Conservation (phyloP, 2,888 invertebrate genomes). For the Sepioteuthis lessoniana region DNA sequence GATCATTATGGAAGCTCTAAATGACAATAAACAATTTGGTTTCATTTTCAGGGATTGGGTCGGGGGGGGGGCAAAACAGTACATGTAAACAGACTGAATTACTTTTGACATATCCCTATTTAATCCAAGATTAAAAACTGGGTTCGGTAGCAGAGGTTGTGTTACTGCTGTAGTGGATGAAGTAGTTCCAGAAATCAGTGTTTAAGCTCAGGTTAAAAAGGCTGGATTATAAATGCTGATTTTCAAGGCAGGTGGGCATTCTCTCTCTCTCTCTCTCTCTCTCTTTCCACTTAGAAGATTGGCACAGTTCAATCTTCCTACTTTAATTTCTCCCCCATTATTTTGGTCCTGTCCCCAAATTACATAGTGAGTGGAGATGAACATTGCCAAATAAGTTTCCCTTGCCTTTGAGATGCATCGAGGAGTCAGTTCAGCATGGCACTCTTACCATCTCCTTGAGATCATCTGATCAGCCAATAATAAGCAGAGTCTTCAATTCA, state of each 20-base stretch:
- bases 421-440: too few relatives aligned
- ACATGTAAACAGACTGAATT: neutral
- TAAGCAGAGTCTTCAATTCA: too few relatives aligned
- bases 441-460: too few relatives aligned
- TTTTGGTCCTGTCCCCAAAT: too few relatives aligned
- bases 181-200: neutral
- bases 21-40: conserved; percentile 12
- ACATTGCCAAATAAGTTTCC: too few relatives aligned
- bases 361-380: too few relatives aligned
- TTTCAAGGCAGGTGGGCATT: neutral
- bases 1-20: conserved; percentile 35
- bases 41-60: neutral
- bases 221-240: neutral
- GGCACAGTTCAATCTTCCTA: too few relatives aligned
- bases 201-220: too few relatives aligned
- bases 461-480: too few relatives aligned
- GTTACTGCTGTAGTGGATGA: neutral
- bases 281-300: too few relatives aligned
- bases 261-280: neutral
- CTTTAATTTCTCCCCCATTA: too few relatives aligned
- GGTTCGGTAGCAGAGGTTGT: neutral
- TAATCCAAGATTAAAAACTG: neutral
- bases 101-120: neutral
- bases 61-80: neutral
- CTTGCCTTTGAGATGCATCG: too few relatives aligned